phyloP scores from a whole-genome alignment of 2,113 vertebrate species.

The Ceyx melanurus region DNA sequence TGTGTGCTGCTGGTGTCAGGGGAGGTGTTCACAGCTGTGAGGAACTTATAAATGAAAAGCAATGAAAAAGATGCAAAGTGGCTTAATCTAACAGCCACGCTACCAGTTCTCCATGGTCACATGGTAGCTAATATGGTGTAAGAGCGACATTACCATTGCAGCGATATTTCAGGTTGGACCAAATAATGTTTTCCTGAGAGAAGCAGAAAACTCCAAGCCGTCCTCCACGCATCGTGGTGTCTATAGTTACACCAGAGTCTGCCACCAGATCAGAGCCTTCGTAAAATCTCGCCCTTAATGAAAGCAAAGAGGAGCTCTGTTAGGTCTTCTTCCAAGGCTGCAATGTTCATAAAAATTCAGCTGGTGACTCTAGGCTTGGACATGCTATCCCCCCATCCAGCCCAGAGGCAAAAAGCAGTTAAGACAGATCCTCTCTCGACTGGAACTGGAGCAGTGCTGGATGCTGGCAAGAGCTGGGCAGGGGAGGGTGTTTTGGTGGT shows the following conservation, averaged over 20 bases:
- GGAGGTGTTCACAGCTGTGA: background rate
- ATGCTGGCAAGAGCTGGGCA: background rate
- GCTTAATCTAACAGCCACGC: background rate
- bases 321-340: background rate
- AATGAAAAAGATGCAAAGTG: background rate
- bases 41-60: background rate
- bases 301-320: conserved; percentile 6
- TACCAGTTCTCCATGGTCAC: background rate
- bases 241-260: conserved; percentile 91
- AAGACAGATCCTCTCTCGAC: background rate
- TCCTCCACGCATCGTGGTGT: conserved; percentile 97
- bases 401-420: background rate
- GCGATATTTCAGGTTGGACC: conserved; percentile 97
- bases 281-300: conserved; percentile 88
- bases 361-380: background rate
- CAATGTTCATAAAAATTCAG: background rate
- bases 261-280: conserved; percentile 93
- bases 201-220: conserved; percentile 99
- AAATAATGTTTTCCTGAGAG: conserved; percentile 99
- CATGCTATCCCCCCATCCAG: background rate
- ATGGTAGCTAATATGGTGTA: background rate
- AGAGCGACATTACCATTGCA: conserved; percentile 89
- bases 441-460: background rate
- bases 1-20: background rate
- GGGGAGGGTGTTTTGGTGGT: background rate